These are phyloP conservation scores for Elymnias hypermnestra DNA, from an alignment of 1,140 invertebrate species.

Conservation along the genomic window DNA sequence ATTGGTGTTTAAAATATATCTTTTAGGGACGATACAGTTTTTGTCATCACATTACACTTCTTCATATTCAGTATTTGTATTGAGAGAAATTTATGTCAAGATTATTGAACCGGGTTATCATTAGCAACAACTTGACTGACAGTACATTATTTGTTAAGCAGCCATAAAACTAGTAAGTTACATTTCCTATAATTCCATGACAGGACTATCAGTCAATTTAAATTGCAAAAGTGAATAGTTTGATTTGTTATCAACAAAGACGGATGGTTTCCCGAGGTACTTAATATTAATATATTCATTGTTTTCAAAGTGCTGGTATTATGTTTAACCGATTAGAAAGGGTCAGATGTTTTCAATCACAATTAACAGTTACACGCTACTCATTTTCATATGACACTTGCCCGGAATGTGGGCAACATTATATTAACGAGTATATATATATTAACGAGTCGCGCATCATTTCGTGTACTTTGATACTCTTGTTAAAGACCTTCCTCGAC, in stretches of 20 bases:
- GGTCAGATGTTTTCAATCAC: slow-evolving; percentile 2
- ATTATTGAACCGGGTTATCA: slow-evolving; percentile 46
- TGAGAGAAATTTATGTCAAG: slow-evolving; percentile 48
- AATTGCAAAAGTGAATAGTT: slow-evolving; percentile 24
- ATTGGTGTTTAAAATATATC: too few relatives aligned
- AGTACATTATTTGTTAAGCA: slow-evolving; percentile 38
- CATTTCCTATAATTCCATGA: slow-evolving; percentile 20
- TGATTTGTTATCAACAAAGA: slow-evolving; percentile 26
- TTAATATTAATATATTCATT: slow-evolving; percentile 33
- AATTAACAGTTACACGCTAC: not conserved
- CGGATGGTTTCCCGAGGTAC: slow-evolving; percentile 21
- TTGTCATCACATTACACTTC: too few relatives aligned
- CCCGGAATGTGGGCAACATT: too few relatives aligned
- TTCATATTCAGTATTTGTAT: too few relatives aligned
- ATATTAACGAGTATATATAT: too few relatives aligned
- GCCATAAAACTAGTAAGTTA: slow-evolving; percentile 31
- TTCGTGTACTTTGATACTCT: too few relatives aligned
- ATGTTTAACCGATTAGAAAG: slow-evolving; percentile 6
- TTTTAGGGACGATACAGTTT: too few relatives aligned
- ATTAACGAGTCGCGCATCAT: too few relatives aligned
- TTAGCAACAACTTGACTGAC: slow-evolving; percentile 29
- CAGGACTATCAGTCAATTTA: slow-evolving; percentile 27
- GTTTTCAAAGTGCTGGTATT: slow-evolving; percentile 13
- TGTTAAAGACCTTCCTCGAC: too few relatives aligned
- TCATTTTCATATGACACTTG: not conserved